phyloP scores from a whole-genome alignment of 2,797 vertebrate species.

The Emys orbicularis region DNA sequence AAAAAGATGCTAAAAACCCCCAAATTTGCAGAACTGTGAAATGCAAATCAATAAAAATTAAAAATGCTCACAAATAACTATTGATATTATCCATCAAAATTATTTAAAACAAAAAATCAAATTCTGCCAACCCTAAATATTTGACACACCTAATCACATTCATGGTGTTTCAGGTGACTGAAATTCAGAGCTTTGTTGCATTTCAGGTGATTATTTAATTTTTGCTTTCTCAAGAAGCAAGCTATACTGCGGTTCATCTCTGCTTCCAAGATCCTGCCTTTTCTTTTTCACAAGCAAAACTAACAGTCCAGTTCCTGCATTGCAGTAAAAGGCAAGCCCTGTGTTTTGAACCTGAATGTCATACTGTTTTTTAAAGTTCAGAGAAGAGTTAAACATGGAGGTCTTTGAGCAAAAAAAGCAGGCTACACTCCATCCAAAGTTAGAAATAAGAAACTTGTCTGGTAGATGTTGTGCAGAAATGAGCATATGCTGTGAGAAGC shows the following conservation, averaged over 20 bases:
- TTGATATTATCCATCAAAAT: not conserved
- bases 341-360: not conserved
- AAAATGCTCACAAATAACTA: not conserved
- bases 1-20: not conserved
- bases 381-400: not conserved
- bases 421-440: not conserved
- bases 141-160: not conserved
- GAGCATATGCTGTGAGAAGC: not conserved
- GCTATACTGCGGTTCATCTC: not conserved
- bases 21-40: not conserved
- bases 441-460: not conserved
- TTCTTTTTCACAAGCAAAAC: not conserved
- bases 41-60: not conserved
- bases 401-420: not conserved
- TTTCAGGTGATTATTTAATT: not conserved
- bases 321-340: not conserved
- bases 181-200: not conserved
- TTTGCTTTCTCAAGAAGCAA: not conserved
- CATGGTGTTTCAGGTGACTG: not conserved
- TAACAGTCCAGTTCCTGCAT: not conserved
- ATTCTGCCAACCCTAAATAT: not conserved
- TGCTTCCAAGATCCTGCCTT: not conserved
- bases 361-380: not conserved
- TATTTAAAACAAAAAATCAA: not conserved
- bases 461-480: not conserved